Evolutionary conservation across 2,113 vertebrate species (phyloP).

Genomic region (Chelonoidis abingdonii): DNA sequence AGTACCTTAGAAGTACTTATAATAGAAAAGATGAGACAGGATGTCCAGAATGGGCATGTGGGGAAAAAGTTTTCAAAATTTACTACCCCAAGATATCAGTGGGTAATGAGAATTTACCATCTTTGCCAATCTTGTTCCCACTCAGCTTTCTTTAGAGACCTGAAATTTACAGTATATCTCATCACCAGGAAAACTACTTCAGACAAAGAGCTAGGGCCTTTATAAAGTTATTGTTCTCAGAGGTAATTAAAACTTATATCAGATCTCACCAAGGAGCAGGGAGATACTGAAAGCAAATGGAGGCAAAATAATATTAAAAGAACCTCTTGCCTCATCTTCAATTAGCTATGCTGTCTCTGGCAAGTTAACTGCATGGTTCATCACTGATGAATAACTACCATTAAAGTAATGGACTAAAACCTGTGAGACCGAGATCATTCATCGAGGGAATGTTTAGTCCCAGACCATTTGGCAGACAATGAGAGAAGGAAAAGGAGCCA

Average conservation of each 20-base stretch:
- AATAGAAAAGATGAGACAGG: conserved; percentile 49
- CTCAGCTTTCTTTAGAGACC: conserved; percentile 56
- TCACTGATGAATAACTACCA: conserved; percentile 58
- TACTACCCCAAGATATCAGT: conserved; percentile 40
- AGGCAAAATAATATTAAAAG: conserved; percentile 70
- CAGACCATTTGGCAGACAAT: background rate
- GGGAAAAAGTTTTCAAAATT: conserved; percentile 58
- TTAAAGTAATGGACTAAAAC: conserved; percentile 56
- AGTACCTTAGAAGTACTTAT: background rate
- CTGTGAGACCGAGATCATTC: background rate
- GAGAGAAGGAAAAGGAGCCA: background rate
- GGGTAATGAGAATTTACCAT: conserved; percentile 50
- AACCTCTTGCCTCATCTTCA: conserved; percentile 50
- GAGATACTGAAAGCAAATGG: conserved; percentile 66
- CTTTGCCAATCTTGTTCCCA: conserved; percentile 30
- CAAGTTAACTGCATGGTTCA: conserved; percentile 52
- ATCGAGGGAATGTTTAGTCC: background rate
- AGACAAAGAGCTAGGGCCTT: conserved; percentile 40
- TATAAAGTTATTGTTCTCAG: conserved; percentile 62
- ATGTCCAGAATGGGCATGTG: conserved; percentile 5
- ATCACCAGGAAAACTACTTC: conserved; percentile 50
- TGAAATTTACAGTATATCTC: background rate
- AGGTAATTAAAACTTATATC: conserved; percentile 73
- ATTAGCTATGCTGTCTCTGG: conserved; percentile 24
- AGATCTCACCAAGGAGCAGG: conserved; percentile 55